These are phyloP conservation scores for Ashinkailepas kermadecensis DNA, from an alignment of 2,888 invertebrate genomes.

Conservation along the genomic window DNA sequence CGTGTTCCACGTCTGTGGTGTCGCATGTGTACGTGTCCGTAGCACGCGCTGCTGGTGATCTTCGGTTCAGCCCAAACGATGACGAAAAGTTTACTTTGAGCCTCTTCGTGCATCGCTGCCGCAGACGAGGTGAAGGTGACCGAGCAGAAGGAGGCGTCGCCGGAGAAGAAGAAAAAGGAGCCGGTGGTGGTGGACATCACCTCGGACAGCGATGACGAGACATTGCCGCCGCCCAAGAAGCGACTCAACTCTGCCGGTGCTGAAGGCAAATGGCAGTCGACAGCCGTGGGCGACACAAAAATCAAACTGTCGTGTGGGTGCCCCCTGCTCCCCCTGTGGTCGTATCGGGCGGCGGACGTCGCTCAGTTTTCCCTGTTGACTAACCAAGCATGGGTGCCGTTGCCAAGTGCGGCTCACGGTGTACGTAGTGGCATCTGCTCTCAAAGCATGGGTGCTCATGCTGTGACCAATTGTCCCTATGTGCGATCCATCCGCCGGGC, in stretches of 20 bases:
- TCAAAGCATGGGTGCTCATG: neutral
- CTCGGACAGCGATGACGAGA: conserved; percentile 21
- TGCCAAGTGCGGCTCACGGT: neutral
- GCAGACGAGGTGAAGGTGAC: conserved; percentile 17
- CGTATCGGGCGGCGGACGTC: neutral
- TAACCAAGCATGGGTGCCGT: neutral
- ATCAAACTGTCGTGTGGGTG: conserved; percentile 16
- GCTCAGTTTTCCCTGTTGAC: neutral
- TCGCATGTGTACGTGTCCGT: too few species aligned
- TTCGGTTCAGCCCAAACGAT: too few species aligned
- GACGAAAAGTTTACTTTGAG: too few species aligned
- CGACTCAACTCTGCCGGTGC: neutral
- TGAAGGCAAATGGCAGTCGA: conserved; percentile 13
- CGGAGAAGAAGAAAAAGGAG: conserved; percentile 21
- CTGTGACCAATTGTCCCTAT: neutral
- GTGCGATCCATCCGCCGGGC: neutral
- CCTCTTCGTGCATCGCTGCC: neutral
- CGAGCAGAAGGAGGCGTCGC: neutral
- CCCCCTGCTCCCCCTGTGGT: neutral
- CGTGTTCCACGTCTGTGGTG: too few species aligned
- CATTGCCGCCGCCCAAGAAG: conserved; percentile 9
- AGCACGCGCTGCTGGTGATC: too few species aligned
- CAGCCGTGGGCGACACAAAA: neutral
- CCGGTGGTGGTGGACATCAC: conserved; percentile 8
- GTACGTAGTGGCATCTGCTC: neutral